Evolutionary conservation across 2,797 vertebrate species (phyloP).

Genomic region (Danio aesculapii): DNA sequence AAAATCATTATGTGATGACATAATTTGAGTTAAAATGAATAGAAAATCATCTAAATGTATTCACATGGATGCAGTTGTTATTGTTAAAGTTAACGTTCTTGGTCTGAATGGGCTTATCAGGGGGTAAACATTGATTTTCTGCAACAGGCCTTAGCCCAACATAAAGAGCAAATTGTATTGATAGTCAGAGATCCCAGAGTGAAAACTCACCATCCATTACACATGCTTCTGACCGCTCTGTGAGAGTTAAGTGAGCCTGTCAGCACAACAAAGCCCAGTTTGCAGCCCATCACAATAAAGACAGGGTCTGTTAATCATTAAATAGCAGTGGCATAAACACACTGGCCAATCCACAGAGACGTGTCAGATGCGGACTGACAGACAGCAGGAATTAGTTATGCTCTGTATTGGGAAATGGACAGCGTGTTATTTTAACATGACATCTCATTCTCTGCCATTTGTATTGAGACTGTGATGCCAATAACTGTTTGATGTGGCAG

Average conservation of each 20-base stretch:
- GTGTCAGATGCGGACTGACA: constrained; percentile 44
- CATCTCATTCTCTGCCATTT: constrained; percentile 29
- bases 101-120: background rate
- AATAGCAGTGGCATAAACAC: constrained; percentile 45
- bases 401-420: constrained; percentile 26
- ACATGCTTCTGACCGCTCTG: constrained; percentile 8
- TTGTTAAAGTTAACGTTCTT: background rate
- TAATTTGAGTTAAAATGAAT: no score
- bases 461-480: background rate
- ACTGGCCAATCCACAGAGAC: constrained; percentile 20
- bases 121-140: background rate
- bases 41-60: background rate
- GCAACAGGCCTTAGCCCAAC: background rate
- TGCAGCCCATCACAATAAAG: constrained; percentile 43
- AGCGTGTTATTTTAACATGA: constrained; percentile 43
- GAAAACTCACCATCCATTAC: background rate
- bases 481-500: constrained; percentile 14
- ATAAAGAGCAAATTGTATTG: constrained; percentile 20
- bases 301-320: constrained; percentile 45
- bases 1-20: no score
- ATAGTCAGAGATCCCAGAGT: constrained; percentile 3
- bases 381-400: constrained; percentile 46
- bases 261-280: constrained; percentile 25
- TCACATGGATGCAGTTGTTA: background rate
- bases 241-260: constrained; percentile 45